Base-by-base conservation (phyloP, 2,113 vertebrate genomes). In the Phrynosoma platyrhinos region DNA sequence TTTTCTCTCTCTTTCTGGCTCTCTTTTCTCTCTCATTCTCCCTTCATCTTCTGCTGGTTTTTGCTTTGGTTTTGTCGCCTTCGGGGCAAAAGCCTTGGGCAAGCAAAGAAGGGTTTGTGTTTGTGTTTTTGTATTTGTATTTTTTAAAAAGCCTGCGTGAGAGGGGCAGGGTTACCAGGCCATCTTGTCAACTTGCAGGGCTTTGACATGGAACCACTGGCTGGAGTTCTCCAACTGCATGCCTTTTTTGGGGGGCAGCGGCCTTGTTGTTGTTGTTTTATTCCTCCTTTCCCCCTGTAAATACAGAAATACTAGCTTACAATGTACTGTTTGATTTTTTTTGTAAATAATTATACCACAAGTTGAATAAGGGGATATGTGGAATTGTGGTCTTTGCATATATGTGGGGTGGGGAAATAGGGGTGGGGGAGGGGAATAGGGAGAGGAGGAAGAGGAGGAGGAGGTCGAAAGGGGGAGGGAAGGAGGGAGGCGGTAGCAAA, bases 321-420 rank as follows among this genome's bases (percentile, higher is more conserved):
- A 97, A 97, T 98, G 98, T 98, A 98, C 98, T 98, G 98, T 98
- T 98, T 98, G 98, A 98, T 98, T 98, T 47, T 47, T 47, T 47
- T 98, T 99, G 98, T 99, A 99, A 97, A 99, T 99, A 99, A 97
- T 97, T 97, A 97, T 97, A 98, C 98, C 96, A 98, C 97, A 94
- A 98, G 97, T 98, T 98, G 97, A 98, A 98, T 93, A 95, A 95
- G 96, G 95, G 97, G 98, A 96, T 98, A 96, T 97, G 98, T 98
- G 98, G 95, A 97, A 98, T 97, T 97, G 98, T 98, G 98, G 97
- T 98, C 98, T 98, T 98, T 98, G 98, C 97, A 98, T 98, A 98
- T 98, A 98, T 98, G 98, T 97, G 92, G 95, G 95, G 97, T 89
- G 94, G 95, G 97, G 92, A 93, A 91, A 95, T 96, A 21, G 95